Conservation (phyloP, 2,888 invertebrate species). For the Drosophila dives region DNA sequence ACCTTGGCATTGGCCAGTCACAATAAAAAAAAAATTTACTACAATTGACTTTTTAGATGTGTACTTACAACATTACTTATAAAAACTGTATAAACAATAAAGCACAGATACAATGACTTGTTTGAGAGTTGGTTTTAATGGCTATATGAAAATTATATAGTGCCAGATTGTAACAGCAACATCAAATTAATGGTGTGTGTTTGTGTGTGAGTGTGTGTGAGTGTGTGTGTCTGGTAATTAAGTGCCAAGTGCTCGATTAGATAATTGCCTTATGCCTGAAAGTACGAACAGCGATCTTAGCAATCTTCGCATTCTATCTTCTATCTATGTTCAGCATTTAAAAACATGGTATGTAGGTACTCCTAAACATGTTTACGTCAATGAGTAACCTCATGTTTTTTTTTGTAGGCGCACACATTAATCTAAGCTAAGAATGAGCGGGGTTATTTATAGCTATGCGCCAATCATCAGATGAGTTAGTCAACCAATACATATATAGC, state of each 20-base stretch:
- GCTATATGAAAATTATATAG: slow-evolving; percentile 58
- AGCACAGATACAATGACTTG: slow-evolving; percentile 28
- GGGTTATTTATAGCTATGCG: slow-evolving; percentile 73
- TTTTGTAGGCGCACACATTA: slow-evolving; percentile 58
- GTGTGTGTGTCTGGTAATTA: slow-evolving; percentile 58
- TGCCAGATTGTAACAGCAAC: slow-evolving; percentile 57
- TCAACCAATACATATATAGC: slow-evolving; percentile 19
- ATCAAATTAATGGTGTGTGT: slow-evolving; percentile 4
- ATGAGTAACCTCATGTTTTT: slow-evolving; percentile 9
- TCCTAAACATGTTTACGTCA: slow-evolving; percentile 46
- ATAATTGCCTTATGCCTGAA: slow-evolving; percentile 66
- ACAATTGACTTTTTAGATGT: slow-evolving; percentile 35
- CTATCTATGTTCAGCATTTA: slow-evolving; percentile 42
- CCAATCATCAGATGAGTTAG: slow-evolving; percentile 62
- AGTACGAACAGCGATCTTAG: slow-evolving; percentile 50
- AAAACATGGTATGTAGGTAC: slow-evolving; percentile 30
- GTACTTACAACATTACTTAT: slow-evolving; percentile 49
- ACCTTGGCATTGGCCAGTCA: slow-evolving; percentile 52
- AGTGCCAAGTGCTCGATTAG: slow-evolving; percentile 75
- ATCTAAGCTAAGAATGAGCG: slow-evolving; percentile 57
- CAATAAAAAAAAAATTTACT: slow-evolving; percentile 15
- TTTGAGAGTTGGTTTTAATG: slow-evolving; percentile 54
- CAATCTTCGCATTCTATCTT: slow-evolving; percentile 54
- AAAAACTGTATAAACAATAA: slow-evolving; percentile 17
- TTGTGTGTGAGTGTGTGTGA: slow-evolving; percentile 11